phyloP scores from a whole-genome alignment of 2,113 vertebrate species.

The human (Homo sapiens) region GRCh38 chr6:143217001-143217500 shows the following conservation, averaged over 20 bases:
- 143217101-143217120: background rate
- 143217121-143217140: background rate
- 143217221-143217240: background rate
- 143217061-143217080: background rate
- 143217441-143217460: conserved; percentile 11
- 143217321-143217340: background rate
- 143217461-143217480: conserved; percentile 3
- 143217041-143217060: background rate
- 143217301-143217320: background rate
- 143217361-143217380: background rate
- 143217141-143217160: background rate
- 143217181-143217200: background rate
- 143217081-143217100: conserved; percentile 3
- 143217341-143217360: conserved; percentile 1
- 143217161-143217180: background rate
- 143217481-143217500: conserved; percentile 2
- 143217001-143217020: background rate
- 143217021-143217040: background rate
- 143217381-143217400: background rate
- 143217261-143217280: background rate
- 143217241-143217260: background rate
- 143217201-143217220: background rate
- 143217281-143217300: background rate
- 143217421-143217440: background rate
- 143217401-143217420: background rate